These are phyloP conservation scores for Drosophila sordidula DNA, from an alignment of 2,888 invertebrate genomes.

Conservation along the genomic window DNA sequence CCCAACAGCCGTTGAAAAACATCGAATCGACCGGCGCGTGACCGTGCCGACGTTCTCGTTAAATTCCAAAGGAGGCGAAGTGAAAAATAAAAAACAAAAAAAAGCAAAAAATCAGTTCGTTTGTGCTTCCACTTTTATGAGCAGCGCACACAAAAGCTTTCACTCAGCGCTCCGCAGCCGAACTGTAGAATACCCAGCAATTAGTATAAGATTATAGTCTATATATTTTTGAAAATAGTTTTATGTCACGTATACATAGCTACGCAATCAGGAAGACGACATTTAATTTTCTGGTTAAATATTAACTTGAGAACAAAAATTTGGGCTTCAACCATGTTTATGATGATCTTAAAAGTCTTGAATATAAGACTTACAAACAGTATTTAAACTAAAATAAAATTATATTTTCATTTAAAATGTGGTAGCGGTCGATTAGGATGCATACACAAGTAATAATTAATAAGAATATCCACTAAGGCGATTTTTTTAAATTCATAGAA, in stretches of 20 bases:
- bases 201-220: background rate
- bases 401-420: too few relatives aligned
- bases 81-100: background rate
- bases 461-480: too few relatives aligned
- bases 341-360: background rate
- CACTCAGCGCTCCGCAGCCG: background rate
- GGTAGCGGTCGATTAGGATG: too few relatives aligned
- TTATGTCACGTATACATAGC: too few relatives aligned
- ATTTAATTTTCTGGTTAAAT: too few relatives aligned
- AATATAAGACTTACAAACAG: too few relatives aligned
- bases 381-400: too few relatives aligned
- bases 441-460: too few relatives aligned
- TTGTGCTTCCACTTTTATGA: slow-evolving; percentile 5
- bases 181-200: background rate
- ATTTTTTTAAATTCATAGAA: too few relatives aligned
- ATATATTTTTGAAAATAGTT: background rate
- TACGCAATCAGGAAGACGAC: background rate
- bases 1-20: slow-evolving; percentile 8
- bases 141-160: background rate
- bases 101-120: slow-evolving; percentile 2
- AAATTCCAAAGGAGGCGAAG: slow-evolving; percentile 11
- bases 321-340: too few relatives aligned
- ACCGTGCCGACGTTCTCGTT: slow-evolving; percentile 8
- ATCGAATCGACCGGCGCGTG: slow-evolving; percentile 7
- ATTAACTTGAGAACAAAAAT: too few relatives aligned